Percentiles rank a stretch among this genome's conserved stretches.
phyloP scores from a whole-genome alignment of 2,113 vertebrate species.

The Megaptera novaeangliae region DNA sequence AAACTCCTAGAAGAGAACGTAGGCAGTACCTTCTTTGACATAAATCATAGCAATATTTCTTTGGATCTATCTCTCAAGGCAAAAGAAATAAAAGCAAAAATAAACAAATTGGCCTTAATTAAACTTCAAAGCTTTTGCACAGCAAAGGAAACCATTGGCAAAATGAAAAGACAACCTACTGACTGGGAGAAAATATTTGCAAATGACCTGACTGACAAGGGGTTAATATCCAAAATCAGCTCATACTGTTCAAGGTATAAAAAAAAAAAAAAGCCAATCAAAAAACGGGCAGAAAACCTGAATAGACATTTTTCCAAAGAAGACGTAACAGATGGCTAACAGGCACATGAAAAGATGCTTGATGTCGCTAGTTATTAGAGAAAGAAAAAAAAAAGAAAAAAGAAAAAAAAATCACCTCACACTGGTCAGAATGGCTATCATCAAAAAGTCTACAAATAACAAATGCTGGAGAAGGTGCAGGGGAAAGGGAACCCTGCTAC shows the following conservation, averaged over 20 bases:
- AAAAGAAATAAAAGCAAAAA: neutral
- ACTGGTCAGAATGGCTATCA: neutral
- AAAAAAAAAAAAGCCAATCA: neutral
- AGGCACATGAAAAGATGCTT: neutral
- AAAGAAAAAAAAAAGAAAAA: neutral
- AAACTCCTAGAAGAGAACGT: neutral
- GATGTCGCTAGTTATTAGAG: neutral
- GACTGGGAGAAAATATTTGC: neutral
- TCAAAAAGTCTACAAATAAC: neutral
- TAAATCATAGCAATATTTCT: neutral
- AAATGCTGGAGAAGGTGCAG: neutral
- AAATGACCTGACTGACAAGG: neutral
- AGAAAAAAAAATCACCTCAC: neutral
- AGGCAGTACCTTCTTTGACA: neutral
- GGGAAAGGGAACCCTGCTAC: neutral
- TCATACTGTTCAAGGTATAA: neutral
- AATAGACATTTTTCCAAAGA: neutral
- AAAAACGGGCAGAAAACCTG: neutral
- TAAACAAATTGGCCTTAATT: neutral
- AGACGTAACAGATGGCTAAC: neutral
- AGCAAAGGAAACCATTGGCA: neutral
- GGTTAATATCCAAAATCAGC: neutral
- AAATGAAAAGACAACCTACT: neutral
- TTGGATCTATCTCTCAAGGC: neutral
- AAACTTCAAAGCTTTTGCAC: neutral